These are phyloP conservation scores for Rhopalosiphum padi DNA, from an alignment of 1,140 invertebrate species.

Conservation along the genomic window DNA sequence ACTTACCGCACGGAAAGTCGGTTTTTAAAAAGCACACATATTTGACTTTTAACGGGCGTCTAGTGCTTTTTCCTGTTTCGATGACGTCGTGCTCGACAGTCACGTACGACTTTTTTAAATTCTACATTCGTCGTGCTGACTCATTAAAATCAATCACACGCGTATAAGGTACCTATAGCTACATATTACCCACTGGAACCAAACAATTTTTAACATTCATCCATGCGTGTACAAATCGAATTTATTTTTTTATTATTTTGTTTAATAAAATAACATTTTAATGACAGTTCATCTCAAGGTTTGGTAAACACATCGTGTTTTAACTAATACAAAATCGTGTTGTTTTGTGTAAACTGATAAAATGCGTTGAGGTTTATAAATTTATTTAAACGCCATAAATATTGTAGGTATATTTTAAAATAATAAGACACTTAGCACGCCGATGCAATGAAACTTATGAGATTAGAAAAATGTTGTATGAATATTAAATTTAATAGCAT, in stretches of 20 bases:
- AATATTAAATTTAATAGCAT: background rate
- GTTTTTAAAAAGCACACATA: constrained; percentile 32
- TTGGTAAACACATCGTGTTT: background rate
- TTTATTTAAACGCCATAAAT: too few relatives aligned
- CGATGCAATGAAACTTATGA: background rate
- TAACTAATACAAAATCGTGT: background rate
- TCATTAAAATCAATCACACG: constrained; percentile 46
- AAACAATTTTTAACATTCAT: background rate
- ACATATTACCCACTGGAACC: background rate
- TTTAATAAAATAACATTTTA: background rate
- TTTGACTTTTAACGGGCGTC: background rate
- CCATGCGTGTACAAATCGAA: background rate
- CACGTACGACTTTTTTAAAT: constrained; percentile 38
- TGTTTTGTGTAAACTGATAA: background rate
- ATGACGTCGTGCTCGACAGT: background rate
- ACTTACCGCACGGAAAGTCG: constrained; percentile 16
- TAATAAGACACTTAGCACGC: background rate
- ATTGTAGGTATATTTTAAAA: background rate
- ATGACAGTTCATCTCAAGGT: too few relatives aligned
- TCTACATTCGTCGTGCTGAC: constrained; percentile 17
- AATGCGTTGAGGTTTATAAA: background rate
- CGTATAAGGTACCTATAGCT: background rate
- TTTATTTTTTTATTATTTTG: background rate
- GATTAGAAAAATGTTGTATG: background rate
- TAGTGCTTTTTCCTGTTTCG: constrained; percentile 45